A percentile compares a stretch with the other conserved stretches of the same genome.
Evolutionary conservation across 2,797 vertebrate genomes (phyloP).

Genomic region (Buphagus erythrorhynchus): DNA sequence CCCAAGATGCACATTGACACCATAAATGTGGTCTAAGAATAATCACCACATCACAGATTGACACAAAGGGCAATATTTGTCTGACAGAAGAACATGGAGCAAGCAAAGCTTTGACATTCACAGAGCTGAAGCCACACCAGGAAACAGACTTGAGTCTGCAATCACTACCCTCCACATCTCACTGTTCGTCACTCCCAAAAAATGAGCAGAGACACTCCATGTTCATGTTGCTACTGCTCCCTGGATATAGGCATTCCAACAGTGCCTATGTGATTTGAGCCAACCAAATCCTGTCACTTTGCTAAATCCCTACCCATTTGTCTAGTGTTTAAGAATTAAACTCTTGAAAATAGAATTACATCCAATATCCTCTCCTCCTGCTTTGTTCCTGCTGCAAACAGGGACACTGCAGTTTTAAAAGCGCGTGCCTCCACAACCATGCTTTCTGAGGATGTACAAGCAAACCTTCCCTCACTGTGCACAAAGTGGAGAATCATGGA

Average conservation of each 20-base stretch:
- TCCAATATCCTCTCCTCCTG: background rate
- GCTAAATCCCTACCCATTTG: background rate
- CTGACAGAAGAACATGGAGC: too few species aligned
- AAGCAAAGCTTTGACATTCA: accelerated
- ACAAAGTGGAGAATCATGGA: background rate
- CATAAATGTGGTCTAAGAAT: background rate
- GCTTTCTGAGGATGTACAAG: background rate
- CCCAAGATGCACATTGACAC: background rate
- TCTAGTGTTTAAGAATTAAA: background rate
- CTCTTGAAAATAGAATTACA: background rate
- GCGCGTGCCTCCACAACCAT: background rate
- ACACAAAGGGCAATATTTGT: background rate
- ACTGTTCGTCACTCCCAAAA: background rate
- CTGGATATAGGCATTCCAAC: background rate
- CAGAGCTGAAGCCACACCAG: background rate
- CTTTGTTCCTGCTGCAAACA: accelerated
- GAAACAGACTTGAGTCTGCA: background rate
- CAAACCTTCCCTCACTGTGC: accelerated
- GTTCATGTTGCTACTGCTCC: background rate
- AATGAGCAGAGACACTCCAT: background rate
- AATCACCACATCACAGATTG: background rate
- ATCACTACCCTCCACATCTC: accelerated
- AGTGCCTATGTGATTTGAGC: background rate
- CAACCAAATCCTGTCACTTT: background rate
- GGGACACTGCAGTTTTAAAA: background rate